Evolutionary conservation across 2,888 invertebrate genomes (phyloP).

Genomic region (Caenorhabditis sp.): DNA sequence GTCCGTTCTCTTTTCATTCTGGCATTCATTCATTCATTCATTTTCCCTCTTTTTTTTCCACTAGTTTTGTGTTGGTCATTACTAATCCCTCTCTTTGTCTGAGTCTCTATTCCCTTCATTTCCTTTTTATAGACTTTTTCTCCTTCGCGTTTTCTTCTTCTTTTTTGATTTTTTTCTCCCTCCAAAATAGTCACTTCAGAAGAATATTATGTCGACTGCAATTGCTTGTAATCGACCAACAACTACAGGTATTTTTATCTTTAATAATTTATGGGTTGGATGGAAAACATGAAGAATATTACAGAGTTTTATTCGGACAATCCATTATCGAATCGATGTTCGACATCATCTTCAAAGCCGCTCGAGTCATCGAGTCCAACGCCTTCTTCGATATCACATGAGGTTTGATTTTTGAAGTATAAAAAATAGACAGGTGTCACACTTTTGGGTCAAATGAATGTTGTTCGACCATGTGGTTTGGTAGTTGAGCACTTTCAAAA

Average conservation of each 20-base stretch:
- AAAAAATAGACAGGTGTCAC: not conserved
- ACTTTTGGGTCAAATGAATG: too few species aligned
- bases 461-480: too few species aligned
- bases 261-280: not conserved
- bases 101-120: not conserved
- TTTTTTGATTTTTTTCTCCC: not conserved
- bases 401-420: not conserved
- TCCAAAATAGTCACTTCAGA: not conserved
- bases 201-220: not conserved
- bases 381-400: not conserved
- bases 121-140: not conserved
- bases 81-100: not conserved
- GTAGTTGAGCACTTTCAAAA: not conserved
- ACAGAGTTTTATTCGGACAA: not conserved
- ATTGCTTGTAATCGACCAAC: not conserved
- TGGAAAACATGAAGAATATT: not conserved
- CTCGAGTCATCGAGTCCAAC: not conserved
- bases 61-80: not conserved
- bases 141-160: not conserved
- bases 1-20: not conserved
- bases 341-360: not conserved
- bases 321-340: not conserved
- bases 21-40: not conserved
- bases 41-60: constrained; percentile 1
- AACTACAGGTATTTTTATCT: not conserved